phyloP scores from a whole-genome alignment of 2,797 vertebrate genomes.

The Dicrostonyx torquatus region DNA sequence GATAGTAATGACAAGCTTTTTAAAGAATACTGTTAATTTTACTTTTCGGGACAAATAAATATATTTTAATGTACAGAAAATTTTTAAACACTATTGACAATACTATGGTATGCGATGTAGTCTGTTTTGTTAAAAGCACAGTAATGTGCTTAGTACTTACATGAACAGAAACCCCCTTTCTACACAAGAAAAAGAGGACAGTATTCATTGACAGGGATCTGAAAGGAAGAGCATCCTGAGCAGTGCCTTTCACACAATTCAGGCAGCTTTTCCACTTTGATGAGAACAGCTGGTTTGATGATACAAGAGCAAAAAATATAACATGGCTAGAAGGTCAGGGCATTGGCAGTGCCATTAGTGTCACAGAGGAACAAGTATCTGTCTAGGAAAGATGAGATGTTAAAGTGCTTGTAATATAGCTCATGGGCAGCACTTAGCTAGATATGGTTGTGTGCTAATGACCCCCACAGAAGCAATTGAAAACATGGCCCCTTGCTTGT shows the following conservation, averaged over 20 bases:
- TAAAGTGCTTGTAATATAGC: conserved; percentile 56
- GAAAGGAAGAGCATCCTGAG: conserved; percentile 83
- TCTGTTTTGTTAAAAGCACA: conserved; percentile 73
- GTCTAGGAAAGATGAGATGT: conserved; percentile 68
- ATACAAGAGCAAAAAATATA: conserved; percentile 82
- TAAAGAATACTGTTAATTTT: conserved; percentile 44
- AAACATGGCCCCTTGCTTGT: neutral
- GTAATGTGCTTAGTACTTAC: conserved; percentile 63
- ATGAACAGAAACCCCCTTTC: conserved; percentile 72
- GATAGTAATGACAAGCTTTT: conserved; percentile 4
- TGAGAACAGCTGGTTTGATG: conserved; percentile 82
- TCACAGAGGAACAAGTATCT: conserved; percentile 47
- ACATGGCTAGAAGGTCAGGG: conserved; percentile 67
- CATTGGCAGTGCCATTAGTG: conserved; percentile 73
- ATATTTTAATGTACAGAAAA: neutral
- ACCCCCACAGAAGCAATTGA: conserved; percentile 21
- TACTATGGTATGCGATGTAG: conserved; percentile 66
- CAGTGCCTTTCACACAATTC: conserved; percentile 85
- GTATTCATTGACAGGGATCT: conserved; percentile 82
- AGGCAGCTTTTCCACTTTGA: conserved; percentile 86
- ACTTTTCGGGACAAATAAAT: conserved; percentile 28
- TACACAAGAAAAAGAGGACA: conserved; percentile 80
- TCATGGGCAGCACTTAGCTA: conserved; percentile 30
- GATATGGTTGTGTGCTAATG: conserved; percentile 16
- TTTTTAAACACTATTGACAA: conserved; percentile 51